Percentiles rank a stretch among this genome's conserved stretches.
Evolutionary conservation across 2,888 invertebrate species (phyloP).

Genomic region (Sarcophaga carnaria): DNA sequence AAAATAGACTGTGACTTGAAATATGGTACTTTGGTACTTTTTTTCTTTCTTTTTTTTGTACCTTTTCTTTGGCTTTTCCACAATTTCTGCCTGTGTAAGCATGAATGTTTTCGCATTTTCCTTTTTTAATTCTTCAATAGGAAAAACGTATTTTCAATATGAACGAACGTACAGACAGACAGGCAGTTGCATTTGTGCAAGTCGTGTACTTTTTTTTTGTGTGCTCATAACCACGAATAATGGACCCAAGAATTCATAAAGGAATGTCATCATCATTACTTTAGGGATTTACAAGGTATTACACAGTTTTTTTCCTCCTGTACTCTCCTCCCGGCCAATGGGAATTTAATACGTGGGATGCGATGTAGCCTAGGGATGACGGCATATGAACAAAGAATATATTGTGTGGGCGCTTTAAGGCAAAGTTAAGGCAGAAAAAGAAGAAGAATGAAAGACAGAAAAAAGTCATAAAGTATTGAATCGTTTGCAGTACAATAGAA

Average conservation of each 20-base stretch:
- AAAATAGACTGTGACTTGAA: slow-evolving; percentile 58
- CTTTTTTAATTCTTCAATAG: not conserved
- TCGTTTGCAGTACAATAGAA: slow-evolving; percentile 22
- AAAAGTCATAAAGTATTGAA: slow-evolving; percentile 29
- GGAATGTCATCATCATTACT: slow-evolving; percentile 68
- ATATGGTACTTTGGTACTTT: slow-evolving; percentile 25
- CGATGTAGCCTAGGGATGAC: not conserved
- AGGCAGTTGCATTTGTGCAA: not conserved
- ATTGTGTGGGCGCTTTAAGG: slow-evolving; percentile 36
- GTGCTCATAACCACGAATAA: slow-evolving; percentile 60
- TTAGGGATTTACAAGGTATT: slow-evolving; percentile 60
- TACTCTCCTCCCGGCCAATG: too few relatives aligned
- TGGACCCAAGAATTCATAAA: slow-evolving; percentile 66
- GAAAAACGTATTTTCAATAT: not conserved
- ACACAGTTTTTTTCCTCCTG: not conserved
- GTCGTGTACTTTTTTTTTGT: slow-evolving; percentile 1
- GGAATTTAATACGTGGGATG: too few relatives aligned
- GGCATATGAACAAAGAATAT: slow-evolving; percentile 16
- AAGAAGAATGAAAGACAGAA: too few relatives aligned
- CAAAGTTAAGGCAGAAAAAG: not conserved
- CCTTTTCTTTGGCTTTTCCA: not conserved
- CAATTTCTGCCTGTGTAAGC: not conserved
- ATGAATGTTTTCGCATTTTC: not conserved
- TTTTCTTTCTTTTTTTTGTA: not conserved
- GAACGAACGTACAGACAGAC: not conserved